These are phyloP conservation scores for Cosmia trapezina DNA, from an alignment of 2,888 invertebrate species.

Conservation along the genomic window DNA sequence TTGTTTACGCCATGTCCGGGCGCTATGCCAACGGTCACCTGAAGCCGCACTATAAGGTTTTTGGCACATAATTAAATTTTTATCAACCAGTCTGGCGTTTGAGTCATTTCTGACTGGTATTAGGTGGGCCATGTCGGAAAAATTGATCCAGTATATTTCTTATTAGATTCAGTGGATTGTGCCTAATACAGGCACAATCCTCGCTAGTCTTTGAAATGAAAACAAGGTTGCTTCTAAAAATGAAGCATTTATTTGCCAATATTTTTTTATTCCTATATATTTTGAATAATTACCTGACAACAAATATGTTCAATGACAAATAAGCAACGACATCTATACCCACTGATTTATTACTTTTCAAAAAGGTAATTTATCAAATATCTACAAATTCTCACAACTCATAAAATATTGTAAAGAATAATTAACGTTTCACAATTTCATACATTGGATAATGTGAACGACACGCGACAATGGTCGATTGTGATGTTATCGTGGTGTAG, in stretches of 20 bases:
- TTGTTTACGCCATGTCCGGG: constrained; percentile 88
- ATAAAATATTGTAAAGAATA: constrained; percentile 34
- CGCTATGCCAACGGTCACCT: constrained; percentile 86
- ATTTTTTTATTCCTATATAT: background rate
- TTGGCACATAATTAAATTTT: constrained; percentile 86
- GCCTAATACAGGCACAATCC: too few species aligned
- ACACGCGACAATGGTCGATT: constrained; percentile 72
- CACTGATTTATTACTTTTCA: constrained; percentile 42
- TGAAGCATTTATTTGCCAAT: constrained; percentile 21
- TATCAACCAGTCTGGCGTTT: constrained; percentile 74
- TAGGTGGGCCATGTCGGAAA: constrained; percentile 31
- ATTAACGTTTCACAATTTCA: constrained; percentile 36
- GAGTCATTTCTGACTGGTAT: constrained; percentile 67
- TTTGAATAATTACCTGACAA: constrained; percentile 42
- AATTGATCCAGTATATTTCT: constrained; percentile 34
- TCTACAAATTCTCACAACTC: constrained; percentile 22
- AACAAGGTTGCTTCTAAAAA: too few species aligned
- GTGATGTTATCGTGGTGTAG: constrained; percentile 68
- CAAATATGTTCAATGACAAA: constrained; percentile 20
- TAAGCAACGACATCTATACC: constrained; percentile 15
- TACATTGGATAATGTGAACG: constrained; percentile 65
- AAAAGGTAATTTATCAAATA: constrained; percentile 28
- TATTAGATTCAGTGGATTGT: constrained; percentile 22
- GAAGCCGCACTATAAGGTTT: constrained; percentile 81
- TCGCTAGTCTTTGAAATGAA: too few species aligned